Base-by-base conservation (phyloP, 35 echinoderm and acorn worm genomes). In the Holothuria glaberrima region DNA sequence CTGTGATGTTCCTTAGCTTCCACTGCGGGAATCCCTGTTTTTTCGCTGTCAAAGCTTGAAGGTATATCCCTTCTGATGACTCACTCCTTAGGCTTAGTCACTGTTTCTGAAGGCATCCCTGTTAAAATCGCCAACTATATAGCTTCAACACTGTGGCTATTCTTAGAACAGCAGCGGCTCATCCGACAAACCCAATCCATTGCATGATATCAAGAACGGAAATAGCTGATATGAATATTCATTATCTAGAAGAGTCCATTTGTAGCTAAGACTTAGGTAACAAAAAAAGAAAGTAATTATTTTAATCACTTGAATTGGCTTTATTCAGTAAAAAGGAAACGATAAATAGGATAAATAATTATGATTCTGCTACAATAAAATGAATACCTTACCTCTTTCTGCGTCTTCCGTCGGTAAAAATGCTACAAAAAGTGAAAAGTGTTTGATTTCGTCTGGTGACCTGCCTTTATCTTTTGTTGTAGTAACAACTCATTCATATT, bases 1-100 rank as follows among this genome's bases (percentile, higher is more conserved):
- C 80, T 61, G 80, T 61, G 27, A 38, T 21, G 30, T 19, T 45
- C 22, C 34, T 34, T 33, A 14, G 30, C 80, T 61, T 84, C 80
- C 80, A 56, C 80, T 84, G 59, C 34, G 80, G 80, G 80, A 84
- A 84, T 84, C 80, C 80, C 80, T 83, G 80, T 84, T 81, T 58
- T 84, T 84, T 84, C 29, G 30, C 80, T 84, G 52, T 84, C 31
- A 84, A 84, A 84, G 46, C 32, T 84, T 48, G 33, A 58, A 59
- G 80, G 80, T 84, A 84, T 61, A 84, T 84, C 80, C 80, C 33
- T 7, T 22, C 4, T 84, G 80, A 84, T 84, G 80, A 84, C 54
- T 84, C 80, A 84, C 50, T 54, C 13, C 50, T 54, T 9, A 84
- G 57, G 29, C 54, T 84, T 84, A 84, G 80, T 84, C 80, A 84